phyloP scores from a whole-genome alignment of 2,113 vertebrate genomes.

The Guaruba guarouba region DNA sequence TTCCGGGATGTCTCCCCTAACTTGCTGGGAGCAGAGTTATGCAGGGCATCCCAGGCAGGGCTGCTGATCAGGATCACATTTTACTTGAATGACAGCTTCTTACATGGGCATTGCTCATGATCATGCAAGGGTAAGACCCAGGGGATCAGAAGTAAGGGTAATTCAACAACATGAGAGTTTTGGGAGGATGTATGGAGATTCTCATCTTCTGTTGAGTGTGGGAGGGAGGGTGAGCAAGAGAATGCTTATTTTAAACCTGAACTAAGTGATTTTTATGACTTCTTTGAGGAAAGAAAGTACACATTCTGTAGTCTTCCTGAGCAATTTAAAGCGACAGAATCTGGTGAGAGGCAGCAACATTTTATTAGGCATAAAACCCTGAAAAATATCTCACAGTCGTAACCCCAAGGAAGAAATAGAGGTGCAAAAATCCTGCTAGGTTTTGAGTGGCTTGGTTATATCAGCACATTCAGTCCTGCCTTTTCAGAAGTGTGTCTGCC shows the following conservation, averaged over 20 bases:
- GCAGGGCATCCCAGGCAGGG: not conserved
- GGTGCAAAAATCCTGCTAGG: not conserved
- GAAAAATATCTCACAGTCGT: not conserved
- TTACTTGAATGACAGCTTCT: not conserved
- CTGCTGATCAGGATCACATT: not conserved
- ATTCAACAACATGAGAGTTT: not conserved
- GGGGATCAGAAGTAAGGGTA: not conserved
- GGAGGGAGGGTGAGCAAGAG: conserved; percentile 20
- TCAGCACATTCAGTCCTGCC: not conserved
- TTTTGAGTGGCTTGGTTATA: conserved; percentile 7
- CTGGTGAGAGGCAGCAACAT: not conserved
- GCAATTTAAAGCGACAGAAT: conserved; percentile 38
- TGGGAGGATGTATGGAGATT: not conserved
- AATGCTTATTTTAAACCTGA: conserved; percentile 16
- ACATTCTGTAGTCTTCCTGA: not conserved
- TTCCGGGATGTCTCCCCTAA: not conserved
- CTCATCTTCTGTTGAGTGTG: conserved; percentile 2
- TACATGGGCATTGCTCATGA: not conserved
- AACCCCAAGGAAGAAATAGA: conserved; percentile 40
- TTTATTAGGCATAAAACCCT: conserved; percentile 29
- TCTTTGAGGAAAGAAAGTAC: not conserved
- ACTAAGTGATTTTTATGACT: conserved; percentile 25
- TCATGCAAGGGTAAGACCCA: not conserved
- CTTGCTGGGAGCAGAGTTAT: not conserved
- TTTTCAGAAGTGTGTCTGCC: not conserved